phyloP scores from a whole-genome alignment of 2,888 invertebrate genomes.

The Eulithis testata region DNA sequence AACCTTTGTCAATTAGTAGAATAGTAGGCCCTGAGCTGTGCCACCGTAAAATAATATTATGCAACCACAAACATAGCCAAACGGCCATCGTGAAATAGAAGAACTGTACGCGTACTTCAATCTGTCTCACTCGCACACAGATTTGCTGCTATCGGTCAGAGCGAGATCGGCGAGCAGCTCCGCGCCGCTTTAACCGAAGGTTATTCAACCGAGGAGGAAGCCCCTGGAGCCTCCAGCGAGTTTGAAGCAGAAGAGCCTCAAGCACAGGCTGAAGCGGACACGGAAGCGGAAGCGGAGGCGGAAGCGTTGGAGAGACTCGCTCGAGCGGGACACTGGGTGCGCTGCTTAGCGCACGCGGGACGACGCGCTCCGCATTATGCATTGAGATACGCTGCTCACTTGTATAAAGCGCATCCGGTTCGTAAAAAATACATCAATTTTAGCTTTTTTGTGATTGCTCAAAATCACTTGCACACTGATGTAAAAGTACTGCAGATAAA shows the following conservation, averaged over 20 bases:
- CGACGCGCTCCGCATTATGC: constrained; percentile 71
- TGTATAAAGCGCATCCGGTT: constrained; percentile 73
- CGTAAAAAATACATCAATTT: neutral
- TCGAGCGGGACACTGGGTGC: constrained; percentile 76
- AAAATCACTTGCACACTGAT: too few species aligned
- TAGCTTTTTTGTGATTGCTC: too few species aligned
- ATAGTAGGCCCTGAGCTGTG: too few species aligned
- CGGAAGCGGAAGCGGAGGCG: constrained; percentile 48
- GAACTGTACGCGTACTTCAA: too few species aligned
- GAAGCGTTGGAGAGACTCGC: constrained; percentile 71
- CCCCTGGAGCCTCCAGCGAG: constrained; percentile 51
- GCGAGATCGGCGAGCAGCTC: constrained; percentile 76
- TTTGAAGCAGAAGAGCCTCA: constrained; percentile 56
- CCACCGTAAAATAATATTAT: too few species aligned
- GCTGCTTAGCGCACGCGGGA: constrained; percentile 75
- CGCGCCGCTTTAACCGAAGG: constrained; percentile 70
- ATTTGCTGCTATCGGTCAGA: constrained; percentile 77
- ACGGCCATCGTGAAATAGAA: too few species aligned
- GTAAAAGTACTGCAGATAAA: too few species aligned
- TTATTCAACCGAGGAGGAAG: constrained; percentile 59
- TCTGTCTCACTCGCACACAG: constrained; percentile 43
- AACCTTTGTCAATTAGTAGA: too few species aligned
- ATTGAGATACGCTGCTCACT: constrained; percentile 68
- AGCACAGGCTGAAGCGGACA: constrained; percentile 35
- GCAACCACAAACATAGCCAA: too few species aligned